A percentile compares a stretch with the other conserved stretches of the same genome.
Conservation (phyloP, 2,113 vertebrate species). For the Sialia sialis region DNA sequence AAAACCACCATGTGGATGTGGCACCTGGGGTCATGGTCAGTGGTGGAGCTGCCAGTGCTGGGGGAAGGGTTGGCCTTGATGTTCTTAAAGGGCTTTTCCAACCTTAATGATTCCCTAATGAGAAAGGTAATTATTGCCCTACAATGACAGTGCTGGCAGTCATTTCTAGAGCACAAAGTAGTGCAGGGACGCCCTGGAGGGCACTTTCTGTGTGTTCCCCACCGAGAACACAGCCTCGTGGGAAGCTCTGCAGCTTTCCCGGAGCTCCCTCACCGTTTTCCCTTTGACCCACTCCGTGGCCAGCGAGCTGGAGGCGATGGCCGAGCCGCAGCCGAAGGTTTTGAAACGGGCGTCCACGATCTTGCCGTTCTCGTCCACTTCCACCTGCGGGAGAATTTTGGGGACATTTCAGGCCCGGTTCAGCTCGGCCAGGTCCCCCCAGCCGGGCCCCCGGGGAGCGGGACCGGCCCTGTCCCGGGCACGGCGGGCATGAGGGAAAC, state of each 20-base stretch:
- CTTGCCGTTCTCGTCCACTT: constrained; percentile 85
- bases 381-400: constrained; percentile 69
- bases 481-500: neutral
- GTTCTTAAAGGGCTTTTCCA: neutral
- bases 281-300: constrained; percentile 96
- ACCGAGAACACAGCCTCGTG: rapidly evolving
- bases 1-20: neutral
- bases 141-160: neutral
- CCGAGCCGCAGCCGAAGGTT: constrained; percentile 92
- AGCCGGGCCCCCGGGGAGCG: neutral
- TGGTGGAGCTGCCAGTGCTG: neutral
- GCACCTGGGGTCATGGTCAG: neutral
- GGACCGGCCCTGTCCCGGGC: neutral
- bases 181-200: rapidly evolving
- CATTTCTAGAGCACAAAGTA: rapidly evolving
- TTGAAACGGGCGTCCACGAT: constrained; percentile 92
- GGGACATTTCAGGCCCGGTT: neutral
- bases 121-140: neutral
- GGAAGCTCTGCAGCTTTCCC: rapidly evolving
- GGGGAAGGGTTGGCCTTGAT: rapidly evolving
- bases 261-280: constrained; percentile 84
- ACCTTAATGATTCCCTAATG: neutral
- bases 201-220: rapidly evolving
- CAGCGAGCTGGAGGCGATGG: constrained; percentile 91
- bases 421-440: rapidly evolving